Percentiles rank a stretch among this genome's conserved stretches.
These are phyloP conservation scores for Hystrix cristata DNA, from an alignment of 2,113 vertebrate genomes.

Conservation along the genomic window DNA sequence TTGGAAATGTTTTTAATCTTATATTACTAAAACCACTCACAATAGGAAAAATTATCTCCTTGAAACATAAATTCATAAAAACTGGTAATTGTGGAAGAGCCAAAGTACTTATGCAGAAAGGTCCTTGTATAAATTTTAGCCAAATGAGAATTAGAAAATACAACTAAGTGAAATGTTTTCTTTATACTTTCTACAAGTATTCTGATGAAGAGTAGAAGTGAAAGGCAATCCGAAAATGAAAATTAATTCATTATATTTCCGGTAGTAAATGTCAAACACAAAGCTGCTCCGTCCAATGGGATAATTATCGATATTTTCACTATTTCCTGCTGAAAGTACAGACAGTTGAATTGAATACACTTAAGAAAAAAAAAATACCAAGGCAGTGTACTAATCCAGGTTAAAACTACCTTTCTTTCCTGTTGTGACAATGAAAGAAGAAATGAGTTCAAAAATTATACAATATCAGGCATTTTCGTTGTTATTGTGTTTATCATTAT, in stretches of 20 bases:
- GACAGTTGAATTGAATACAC: background rate
- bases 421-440: background rate
- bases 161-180: background rate
- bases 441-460: background rate
- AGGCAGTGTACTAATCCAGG: background rate
- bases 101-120: background rate
- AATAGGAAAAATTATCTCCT: background rate
- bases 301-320: background rate
- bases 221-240: background rate
- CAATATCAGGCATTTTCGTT: background rate
- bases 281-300: fast-evolving
- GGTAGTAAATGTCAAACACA: background rate
- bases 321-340: background rate
- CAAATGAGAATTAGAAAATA: background rate
- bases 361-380: background rate
- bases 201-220: background rate
- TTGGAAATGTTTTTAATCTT: background rate
- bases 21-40: background rate
- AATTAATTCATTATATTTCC: background rate
- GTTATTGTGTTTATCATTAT: background rate
- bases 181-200: background rate
- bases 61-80: background rate
- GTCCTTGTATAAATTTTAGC: background rate
- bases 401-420: background rate
- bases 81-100: background rate